Percentiles rank a stretch among this genome's conserved stretches.
Evolutionary conservation across 2,113 vertebrate genomes (phyloP).

Genomic region (Pithys albifrons): DNA sequence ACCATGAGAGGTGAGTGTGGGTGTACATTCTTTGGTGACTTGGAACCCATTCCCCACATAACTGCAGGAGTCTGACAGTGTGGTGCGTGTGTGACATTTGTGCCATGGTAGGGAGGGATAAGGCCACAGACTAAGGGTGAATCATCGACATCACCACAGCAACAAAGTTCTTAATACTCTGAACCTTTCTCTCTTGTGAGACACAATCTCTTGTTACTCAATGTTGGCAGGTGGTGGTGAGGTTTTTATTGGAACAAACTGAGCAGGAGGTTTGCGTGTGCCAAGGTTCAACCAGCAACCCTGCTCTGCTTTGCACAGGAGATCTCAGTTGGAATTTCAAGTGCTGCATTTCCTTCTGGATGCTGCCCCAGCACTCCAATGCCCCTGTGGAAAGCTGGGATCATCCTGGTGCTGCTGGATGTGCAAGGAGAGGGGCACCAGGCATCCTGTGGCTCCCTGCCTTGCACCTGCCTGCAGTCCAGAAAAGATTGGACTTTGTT

Average conservation of each 20-base stretch:
- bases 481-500: not conserved
- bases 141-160: constrained; percentile 42
- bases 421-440: fast-evolving
- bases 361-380: not conserved
- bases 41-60: not conserved
- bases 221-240: fast-evolving
- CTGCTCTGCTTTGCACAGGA: not conserved
- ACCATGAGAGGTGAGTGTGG: not conserved
- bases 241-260: not conserved
- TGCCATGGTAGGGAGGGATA: not conserved
- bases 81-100: not conserved
- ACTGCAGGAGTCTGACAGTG: not conserved
- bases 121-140: not conserved
- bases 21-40: not conserved
- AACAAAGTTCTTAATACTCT: not conserved
- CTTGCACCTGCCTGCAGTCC: not conserved
- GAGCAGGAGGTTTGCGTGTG: not conserved
- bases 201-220: fast-evolving
- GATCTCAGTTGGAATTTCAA: not conserved
- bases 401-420: fast-evolving
- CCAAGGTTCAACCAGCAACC: not conserved
- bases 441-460: not conserved
- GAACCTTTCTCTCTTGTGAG: not conserved
- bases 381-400: not conserved
- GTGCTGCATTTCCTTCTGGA: not conserved